These are phyloP conservation scores for Ctenopoma kingsleyae DNA, from an alignment of 2,797 vertebrate genomes.

Conservation along the genomic window DNA sequence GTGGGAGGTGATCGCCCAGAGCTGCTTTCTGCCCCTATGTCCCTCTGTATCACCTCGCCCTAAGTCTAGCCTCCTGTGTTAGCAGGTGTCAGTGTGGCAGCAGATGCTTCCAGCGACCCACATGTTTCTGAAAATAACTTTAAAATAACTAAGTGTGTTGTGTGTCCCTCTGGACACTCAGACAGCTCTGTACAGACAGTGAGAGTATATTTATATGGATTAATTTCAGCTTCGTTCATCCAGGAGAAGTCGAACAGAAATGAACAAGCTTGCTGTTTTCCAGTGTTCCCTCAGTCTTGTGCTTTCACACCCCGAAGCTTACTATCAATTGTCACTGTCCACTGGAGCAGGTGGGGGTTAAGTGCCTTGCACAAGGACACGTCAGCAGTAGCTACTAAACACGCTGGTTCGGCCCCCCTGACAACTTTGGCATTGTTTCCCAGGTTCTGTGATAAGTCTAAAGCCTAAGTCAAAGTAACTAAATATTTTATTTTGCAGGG, in stretches of 20 bases:
- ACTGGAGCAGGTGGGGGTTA: slow-evolving; percentile 26
- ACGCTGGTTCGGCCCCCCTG: not conserved
- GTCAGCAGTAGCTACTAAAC: too few relatives aligned
- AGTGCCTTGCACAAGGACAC: slow-evolving; percentile 69
- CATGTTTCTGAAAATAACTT: slow-evolving; percentile 62
- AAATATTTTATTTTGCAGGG: not conserved
- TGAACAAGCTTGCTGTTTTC: slow-evolving; percentile 19
- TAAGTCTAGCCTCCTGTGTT: slow-evolving; percentile 40
- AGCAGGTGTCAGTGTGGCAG: slow-evolving; percentile 52
- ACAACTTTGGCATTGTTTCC: not conserved
- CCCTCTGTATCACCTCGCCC: slow-evolving; percentile 31
- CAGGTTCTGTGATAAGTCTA: slow-evolving; percentile 6
- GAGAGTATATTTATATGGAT: slow-evolving; percentile 27
- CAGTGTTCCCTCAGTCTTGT: slow-evolving; percentile 7
- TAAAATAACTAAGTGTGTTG: slow-evolving; percentile 46
- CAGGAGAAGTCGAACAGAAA: slow-evolving; percentile 9
- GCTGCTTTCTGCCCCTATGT: slow-evolving; percentile 44
- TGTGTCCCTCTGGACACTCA: slow-evolving; percentile 48
- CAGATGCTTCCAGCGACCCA: slow-evolving; percentile 53
- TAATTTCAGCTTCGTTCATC: slow-evolving; percentile 26
- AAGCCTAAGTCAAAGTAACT: slow-evolving; percentile 14
- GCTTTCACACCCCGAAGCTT: slow-evolving; percentile 14
- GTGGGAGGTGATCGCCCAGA: slow-evolving; percentile 84
- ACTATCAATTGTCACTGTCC: slow-evolving; percentile 14
- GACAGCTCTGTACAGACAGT: slow-evolving; percentile 37